Percentiles rank a stretch among this genome's conserved stretches.
These are phyloP conservation scores for Rhinophrynus dorsalis DNA, from an alignment of 2,797 vertebrate genomes.

Conservation along the genomic window DNA sequence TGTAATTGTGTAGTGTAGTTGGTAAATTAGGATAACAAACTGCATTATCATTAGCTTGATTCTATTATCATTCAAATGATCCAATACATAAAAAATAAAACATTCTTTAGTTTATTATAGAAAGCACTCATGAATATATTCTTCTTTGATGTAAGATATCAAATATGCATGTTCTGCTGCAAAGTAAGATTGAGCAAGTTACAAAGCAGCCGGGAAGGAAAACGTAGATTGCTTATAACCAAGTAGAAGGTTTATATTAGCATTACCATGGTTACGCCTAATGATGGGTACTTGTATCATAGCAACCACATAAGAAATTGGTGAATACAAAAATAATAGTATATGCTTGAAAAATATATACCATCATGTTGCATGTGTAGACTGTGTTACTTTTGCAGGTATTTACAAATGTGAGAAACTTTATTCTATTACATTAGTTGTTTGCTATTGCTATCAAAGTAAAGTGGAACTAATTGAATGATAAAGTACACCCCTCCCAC, in stretches of 20 bases:
- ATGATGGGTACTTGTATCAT: conserved; percentile 48
- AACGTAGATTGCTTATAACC: conserved; percentile 41
- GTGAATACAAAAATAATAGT: conserved; percentile 36
- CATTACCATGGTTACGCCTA: conserved; percentile 43
- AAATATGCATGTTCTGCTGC: conserved; percentile 40
- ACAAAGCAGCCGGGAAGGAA: conserved; percentile 25
- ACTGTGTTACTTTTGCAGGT: no score
- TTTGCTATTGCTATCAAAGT: no score
- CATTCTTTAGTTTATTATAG: neutral
- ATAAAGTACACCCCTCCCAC: no score
- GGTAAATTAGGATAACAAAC: neutral
- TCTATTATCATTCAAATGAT: conserved; percentile 2
- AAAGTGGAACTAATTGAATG: no score
- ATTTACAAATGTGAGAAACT: no score
- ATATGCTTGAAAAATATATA: conserved; percentile 31
- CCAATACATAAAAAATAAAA: neutral
- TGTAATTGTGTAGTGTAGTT: neutral
- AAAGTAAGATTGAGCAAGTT: conserved; percentile 28
- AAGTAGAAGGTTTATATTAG: conserved; percentile 45
- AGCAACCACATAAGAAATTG: conserved; percentile 48
- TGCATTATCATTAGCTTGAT: neutral
- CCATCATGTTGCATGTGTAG: neutral
- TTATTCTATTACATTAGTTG: no score
- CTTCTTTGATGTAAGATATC: conserved; percentile 39
- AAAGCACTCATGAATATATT: conserved; percentile 8